phyloP scores from a whole-genome alignment of 1,140 invertebrate genomes.

The Campoletis sonorensis region DNA sequence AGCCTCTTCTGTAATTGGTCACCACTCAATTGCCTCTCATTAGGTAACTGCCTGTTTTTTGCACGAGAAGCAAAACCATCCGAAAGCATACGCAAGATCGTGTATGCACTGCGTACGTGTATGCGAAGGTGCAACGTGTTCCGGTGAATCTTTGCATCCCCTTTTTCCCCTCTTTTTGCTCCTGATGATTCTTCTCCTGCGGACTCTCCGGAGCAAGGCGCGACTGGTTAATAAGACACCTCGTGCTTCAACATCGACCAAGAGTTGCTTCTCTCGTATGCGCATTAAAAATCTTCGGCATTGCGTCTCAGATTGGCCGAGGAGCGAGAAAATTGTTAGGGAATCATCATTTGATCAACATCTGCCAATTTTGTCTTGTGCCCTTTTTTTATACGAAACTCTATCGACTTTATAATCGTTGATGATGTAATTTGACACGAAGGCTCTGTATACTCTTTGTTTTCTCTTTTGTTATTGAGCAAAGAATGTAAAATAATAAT shows the following conservation, averaged over 20 bases:
- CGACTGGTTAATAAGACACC: conserved; percentile 58
- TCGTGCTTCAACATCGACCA: conserved; percentile 37
- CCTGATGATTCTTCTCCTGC: conserved; percentile 6
- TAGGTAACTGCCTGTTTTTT: conserved; percentile 71
- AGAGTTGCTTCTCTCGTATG: background rate
- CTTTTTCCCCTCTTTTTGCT: background rate
- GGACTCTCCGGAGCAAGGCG: background rate
- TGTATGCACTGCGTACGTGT: background rate
- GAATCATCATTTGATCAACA: conserved; percentile 6
- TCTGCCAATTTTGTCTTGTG: conserved; percentile 1
- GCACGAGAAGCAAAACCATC: conserved; percentile 27
- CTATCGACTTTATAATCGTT: background rate
- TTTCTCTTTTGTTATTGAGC: too few species aligned
- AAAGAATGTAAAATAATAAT: too few species aligned
- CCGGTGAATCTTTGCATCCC: background rate
- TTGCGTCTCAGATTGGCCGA: background rate
- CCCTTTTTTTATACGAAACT: background rate
- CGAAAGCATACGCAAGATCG: conserved; percentile 18
- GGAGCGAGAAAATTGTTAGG: conserved; percentile 15
- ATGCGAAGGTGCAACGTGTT: background rate
- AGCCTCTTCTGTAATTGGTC: conserved; percentile 72
- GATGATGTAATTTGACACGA: too few species aligned
- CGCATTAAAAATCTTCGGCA: conserved; percentile 2
- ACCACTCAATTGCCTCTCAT: conserved; percentile 73
- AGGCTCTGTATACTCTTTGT: too few species aligned